Evolutionary conservation across 2,797 vertebrate species (phyloP), one percentile per base, ranked within the genome.

Genomic region (Gadopsis marmoratus): DNA sequence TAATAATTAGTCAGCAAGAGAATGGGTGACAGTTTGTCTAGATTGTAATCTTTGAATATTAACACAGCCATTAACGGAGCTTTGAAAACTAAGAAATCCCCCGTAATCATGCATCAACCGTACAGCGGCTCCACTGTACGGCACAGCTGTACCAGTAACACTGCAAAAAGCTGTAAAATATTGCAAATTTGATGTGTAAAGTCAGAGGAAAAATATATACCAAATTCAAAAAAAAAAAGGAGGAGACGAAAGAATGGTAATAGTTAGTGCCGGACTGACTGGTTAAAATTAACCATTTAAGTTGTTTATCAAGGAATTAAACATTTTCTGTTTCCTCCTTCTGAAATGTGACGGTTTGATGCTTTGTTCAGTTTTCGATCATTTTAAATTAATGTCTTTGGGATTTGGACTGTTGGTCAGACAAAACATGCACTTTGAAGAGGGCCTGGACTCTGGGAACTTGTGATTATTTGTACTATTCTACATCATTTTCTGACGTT

Each of bases 31-130:
- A 14, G 47, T 51, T 72, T 47, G 7, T 75, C 41, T 72, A 29
- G 73, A 72, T 53, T 37, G 37, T 17, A 47, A 50, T 68, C 14
- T 35, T 65, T 0, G 29, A n/a, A 50, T 65, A 53, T 77, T 67
- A 60, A 50, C 35, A 43, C 47, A n/a, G 1, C 21, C 9, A 10
- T 39, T 39, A 39, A 39, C 37, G 11, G 37, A 50, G 19, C n/a
- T 73, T 1, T 39, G 23, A 70, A 21, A 43, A 74, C 55, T 14
- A 37, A 70, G n/a, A 71, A 71, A 19, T 64, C 58, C 66, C 37
- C 45, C 5, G 7, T n/a, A 21, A 12, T 11, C 26, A 26, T 26
- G 4, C 41, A 47, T 43, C 64, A 56, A 2, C 29, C 43, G n/a
- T 26, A 23, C 67, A 60, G 33, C 19, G 37, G 3, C 16, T 7